These are phyloP conservation scores for Tinamus major DNA, from an alignment of 2,797 vertebrate species.

Conservation along the genomic window DNA sequence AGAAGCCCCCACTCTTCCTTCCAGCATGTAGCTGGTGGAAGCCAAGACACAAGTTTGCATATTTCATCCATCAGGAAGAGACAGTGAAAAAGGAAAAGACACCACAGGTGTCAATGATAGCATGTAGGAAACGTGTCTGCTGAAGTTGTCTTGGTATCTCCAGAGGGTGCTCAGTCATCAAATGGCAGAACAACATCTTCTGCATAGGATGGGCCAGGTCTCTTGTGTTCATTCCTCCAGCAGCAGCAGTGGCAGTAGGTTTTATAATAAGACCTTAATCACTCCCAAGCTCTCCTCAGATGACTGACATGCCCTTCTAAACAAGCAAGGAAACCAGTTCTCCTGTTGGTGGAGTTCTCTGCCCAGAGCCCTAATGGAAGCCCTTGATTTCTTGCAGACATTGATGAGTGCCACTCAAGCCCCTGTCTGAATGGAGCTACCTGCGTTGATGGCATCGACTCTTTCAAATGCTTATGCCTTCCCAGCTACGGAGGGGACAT, in stretches of 20 bases:
- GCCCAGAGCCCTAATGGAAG: constrained; percentile 86
- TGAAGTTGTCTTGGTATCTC: background rate
- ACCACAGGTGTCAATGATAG: background rate
- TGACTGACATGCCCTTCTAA: background rate
- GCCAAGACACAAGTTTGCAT: background rate
- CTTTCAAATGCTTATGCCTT: constrained; percentile 99
- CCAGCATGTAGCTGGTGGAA: background rate
- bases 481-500: constrained; percentile 97
- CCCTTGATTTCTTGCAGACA: constrained; percentile 95
- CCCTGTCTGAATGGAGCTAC: constrained; percentile 98
- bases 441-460: constrained; percentile 91
- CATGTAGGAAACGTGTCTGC: background rate
- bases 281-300: background rate
- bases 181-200: background rate
- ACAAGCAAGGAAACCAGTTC: constrained; percentile 46
- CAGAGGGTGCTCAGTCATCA: background rate
- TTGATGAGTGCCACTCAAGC: constrained; percentile 95
- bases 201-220: constrained; percentile 17
- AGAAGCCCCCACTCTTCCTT: background rate
- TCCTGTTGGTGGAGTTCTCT: constrained; percentile 66
- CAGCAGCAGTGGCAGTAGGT: constrained; percentile 60
- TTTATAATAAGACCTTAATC: constrained; percentile 18
- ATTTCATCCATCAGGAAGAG: background rate
- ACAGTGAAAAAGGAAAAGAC: background rate
- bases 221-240: constrained; percentile 33